Evolutionary conservation across 2,888 invertebrate genomes (phyloP).

Genomic region (Ophion costatus): DNA sequence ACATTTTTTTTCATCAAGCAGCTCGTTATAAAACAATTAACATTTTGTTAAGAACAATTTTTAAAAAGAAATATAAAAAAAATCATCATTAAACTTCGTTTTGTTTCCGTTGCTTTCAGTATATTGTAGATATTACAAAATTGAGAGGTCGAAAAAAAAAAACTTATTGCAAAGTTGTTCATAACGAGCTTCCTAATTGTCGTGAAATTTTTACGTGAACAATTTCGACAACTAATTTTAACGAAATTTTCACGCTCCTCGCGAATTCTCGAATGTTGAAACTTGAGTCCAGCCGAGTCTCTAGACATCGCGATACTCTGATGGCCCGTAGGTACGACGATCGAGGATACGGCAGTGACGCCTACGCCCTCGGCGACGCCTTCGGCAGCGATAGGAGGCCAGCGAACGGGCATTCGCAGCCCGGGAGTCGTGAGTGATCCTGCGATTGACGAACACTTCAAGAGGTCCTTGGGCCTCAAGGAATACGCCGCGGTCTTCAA

Average conservation of each 20-base stretch:
- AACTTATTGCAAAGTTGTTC: too few species aligned
- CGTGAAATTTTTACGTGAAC: too few species aligned
- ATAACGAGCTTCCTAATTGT: too few species aligned
- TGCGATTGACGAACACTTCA: conserved; percentile 97
- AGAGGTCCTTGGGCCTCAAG: conserved; percentile 94
- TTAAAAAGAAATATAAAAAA: too few species aligned
- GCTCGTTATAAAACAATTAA: too few species aligned
- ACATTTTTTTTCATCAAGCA: too few species aligned
- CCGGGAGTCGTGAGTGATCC: conserved; percentile 87
- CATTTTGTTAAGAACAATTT: too few species aligned
- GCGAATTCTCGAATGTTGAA: not conserved
- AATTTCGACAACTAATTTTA: not conserved
- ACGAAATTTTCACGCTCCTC: too few species aligned
- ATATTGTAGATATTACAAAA: too few species aligned
- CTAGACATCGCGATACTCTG: not conserved
- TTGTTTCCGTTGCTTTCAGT: too few species aligned
- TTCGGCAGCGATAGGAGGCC: conserved; percentile 78
- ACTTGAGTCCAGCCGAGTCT: not conserved
- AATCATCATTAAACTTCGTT: too few species aligned
- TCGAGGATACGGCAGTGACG: conserved; percentile 80
- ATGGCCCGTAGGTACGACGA: conserved; percentile 77
- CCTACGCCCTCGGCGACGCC: conserved; percentile 80
- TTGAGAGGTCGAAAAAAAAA: too few species aligned
- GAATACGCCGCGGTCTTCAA: conserved; percentile 82
- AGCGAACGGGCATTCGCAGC: conserved; percentile 78